Evolutionary conservation across 2,888 invertebrate species (phyloP).

Genomic region (Ariolimax columbianus): DNA sequence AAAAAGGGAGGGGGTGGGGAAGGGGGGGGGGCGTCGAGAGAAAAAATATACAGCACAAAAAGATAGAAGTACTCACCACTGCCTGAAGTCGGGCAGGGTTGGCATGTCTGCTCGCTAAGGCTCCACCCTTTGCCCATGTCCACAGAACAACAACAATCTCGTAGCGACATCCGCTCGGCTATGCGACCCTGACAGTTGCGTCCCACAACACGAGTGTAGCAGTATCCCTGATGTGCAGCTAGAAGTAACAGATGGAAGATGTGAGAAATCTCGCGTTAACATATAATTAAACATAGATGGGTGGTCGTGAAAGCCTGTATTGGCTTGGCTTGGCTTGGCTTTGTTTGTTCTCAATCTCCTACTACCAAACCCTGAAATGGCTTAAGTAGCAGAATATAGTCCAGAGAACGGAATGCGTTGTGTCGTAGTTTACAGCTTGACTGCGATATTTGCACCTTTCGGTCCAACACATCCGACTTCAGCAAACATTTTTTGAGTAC

Average conservation of each 20-base stretch:
- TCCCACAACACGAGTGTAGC: slow-evolving; percentile 63
- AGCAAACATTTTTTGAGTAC: too few relatives aligned
- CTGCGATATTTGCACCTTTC: too few relatives aligned
- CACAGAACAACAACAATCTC: slow-evolving; percentile 91
- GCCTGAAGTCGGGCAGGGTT: slow-evolving; percentile 68
- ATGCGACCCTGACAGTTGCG: slow-evolving; percentile 85
- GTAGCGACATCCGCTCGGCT: slow-evolving; percentile 86
- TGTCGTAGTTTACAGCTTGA: too few relatives aligned
- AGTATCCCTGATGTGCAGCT: slow-evolving; percentile 66
- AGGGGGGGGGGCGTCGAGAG: not conserved
- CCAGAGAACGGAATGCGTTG: too few relatives aligned
- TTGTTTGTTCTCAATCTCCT: too few relatives aligned
- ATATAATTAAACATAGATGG: too few relatives aligned
- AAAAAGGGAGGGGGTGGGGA: not conserved
- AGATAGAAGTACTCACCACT: slow-evolving; percentile 63
- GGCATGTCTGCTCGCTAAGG: slow-evolving; percentile 78
- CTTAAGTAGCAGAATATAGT: too few relatives aligned
- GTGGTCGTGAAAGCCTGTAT: too few relatives aligned
- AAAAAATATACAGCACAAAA: not conserved
- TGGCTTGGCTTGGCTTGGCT: too few relatives aligned
- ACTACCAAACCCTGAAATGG: too few relatives aligned
- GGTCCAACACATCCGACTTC: too few relatives aligned
- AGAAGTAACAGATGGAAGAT: slow-evolving; percentile 42
- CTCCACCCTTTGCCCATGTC: slow-evolving; percentile 89
- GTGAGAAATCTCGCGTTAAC: not conserved